These are phyloP conservation scores for Catharus ustulatus DNA, from an alignment of 2,797 vertebrate genomes.

Conservation along the genomic window DNA sequence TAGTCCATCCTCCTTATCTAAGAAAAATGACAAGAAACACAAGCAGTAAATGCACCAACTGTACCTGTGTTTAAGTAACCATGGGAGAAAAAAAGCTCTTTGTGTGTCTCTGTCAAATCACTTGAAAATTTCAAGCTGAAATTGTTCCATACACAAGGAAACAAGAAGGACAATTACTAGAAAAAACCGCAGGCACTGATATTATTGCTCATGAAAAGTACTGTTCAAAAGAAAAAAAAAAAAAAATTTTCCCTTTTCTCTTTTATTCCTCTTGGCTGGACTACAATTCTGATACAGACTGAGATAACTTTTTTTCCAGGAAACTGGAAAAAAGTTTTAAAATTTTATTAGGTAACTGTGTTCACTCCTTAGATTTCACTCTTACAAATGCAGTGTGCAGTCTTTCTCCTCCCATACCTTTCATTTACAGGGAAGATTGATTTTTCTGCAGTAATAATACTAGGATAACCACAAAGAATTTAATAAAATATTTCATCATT, in stretches of 20 bases:
- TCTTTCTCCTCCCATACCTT: neutral
- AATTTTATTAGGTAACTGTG: neutral
- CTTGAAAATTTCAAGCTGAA: conserved; percentile 40
- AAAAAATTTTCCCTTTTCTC: too few relatives aligned
- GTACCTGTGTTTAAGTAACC: neutral
- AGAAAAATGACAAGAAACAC: neutral
- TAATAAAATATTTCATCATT: neutral
- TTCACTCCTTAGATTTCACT: neutral
- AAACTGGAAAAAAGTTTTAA: neutral
- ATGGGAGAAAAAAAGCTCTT: neutral
- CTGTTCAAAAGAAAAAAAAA: neutral
- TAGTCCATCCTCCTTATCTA: neutral
- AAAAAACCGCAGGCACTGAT: neutral
- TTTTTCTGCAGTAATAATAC: neutral
- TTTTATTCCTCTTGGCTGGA: neutral
- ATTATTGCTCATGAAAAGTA: neutral
- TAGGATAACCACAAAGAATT: neutral
- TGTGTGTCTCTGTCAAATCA: neutral
- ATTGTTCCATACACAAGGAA: conserved; percentile 1
- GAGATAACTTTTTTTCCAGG: neutral
- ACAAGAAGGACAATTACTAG: conserved; percentile 8
- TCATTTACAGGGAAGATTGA: neutral
- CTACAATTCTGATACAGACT: neutral
- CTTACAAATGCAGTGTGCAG: neutral
- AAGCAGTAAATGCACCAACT: conserved; percentile 10